Evolutionary conservation across 1,140 invertebrate genomes (phyloP).

Genomic region (Cyphomyrmex costatus): DNA sequence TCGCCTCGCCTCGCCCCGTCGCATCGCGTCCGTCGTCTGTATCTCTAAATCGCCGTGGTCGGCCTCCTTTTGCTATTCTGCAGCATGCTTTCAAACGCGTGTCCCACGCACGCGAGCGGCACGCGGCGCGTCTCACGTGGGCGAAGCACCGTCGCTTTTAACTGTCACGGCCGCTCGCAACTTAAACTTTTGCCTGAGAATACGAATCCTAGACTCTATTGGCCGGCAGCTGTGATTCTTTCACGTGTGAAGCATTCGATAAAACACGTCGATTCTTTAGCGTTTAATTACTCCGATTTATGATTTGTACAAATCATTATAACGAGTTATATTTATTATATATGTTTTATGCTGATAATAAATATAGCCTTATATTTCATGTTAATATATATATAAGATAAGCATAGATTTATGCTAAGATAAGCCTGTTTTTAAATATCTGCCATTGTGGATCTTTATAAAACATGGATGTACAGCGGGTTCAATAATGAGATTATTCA

Average conservation of each 20-base stretch:
- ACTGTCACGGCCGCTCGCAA: constrained; percentile 38
- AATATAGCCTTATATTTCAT: neutral
- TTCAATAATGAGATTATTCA: too few relatives aligned
- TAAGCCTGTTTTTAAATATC: neutral
- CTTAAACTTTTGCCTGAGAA: constrained; percentile 21
- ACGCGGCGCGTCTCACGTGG: constrained; percentile 19
- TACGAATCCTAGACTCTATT: neutral
- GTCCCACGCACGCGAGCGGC: constrained; percentile 22
- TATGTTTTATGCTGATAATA: neutral
- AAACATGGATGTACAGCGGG: too few relatives aligned
- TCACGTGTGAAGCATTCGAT: neutral
- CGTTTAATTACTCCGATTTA: neutral
- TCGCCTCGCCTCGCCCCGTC: too few relatives aligned
- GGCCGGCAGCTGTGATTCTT: neutral
- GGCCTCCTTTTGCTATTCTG: neutral
- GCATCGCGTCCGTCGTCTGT: constrained; percentile 23
- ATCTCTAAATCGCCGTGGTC: constrained; percentile 14
- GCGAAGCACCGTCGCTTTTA: constrained; percentile 38
- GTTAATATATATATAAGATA: constrained; percentile 24
- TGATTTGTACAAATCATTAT: neutral
- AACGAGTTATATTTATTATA: neutral
- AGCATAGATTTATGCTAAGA: neutral
- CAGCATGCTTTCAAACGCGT: constrained; percentile 1
- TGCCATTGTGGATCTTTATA: neutral
- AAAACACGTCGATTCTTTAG: neutral